A percentile compares a stretch with the other conserved stretches of the same genome.
Evolutionary conservation across 2,888 invertebrate species (phyloP).

Genomic region (Chymomyza amoena): DNA sequence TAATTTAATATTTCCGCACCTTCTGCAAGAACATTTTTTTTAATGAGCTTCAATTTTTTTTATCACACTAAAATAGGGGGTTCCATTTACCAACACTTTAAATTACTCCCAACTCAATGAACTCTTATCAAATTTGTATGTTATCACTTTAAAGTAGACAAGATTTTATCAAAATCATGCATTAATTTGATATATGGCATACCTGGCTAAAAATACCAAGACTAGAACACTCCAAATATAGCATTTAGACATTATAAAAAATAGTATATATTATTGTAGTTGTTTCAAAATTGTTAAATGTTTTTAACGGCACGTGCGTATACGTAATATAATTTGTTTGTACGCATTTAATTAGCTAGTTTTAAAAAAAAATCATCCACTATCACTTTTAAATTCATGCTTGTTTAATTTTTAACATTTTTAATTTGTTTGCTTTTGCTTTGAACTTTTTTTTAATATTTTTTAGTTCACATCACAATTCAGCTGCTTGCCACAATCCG

Average conservation of each 20-base stretch:
- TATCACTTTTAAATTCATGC: neutral
- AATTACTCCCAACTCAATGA: neutral
- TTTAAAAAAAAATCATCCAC: neutral
- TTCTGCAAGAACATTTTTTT: too few species aligned
- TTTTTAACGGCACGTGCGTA: neutral
- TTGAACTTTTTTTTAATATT: neutral
- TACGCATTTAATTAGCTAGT: neutral
- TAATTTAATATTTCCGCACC: too few species aligned
- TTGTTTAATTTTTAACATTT: constrained; percentile 12
- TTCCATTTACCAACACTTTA: too few species aligned
- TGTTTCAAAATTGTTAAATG: neutral
- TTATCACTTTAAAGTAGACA: neutral
- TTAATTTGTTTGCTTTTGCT: constrained; percentile 17
- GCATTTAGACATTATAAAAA: neutral
- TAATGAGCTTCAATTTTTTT: too few species aligned
- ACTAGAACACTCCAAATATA: constrained; percentile 9
- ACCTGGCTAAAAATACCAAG: constrained; percentile 37
- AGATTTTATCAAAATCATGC: neutral
- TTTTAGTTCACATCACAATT: neutral
- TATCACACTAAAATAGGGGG: too few species aligned
- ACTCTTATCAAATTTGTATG: neutral
- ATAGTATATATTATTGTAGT: neutral
- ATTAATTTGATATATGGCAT: constrained; percentile 28
- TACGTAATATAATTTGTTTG: neutral
- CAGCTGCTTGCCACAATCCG: constrained; percentile 13